Evolutionary conservation across 2,888 invertebrate species (phyloP).

Genomic region (Lithosia quadra): DNA sequence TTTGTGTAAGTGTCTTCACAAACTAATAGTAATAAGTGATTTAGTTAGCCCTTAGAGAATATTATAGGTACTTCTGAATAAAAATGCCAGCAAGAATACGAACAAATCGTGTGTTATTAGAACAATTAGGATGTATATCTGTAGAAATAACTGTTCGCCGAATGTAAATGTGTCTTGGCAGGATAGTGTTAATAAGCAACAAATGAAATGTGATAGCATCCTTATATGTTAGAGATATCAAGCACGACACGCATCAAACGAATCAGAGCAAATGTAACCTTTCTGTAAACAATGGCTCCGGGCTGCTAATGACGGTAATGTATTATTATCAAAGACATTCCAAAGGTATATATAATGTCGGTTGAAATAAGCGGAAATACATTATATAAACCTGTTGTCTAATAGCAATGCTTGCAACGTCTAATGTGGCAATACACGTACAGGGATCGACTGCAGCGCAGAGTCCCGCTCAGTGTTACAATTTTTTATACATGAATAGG

Average conservation of each 20-base stretch:
- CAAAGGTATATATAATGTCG: background rate
- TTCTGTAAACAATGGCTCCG: background rate
- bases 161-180: background rate
- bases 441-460: no score
- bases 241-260: background rate
- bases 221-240: background rate
- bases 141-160: background rate
- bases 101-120: background rate
- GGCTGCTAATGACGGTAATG: background rate
- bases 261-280: background rate
- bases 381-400: no score
- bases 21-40: no score
- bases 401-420: no score
- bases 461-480: background rate
- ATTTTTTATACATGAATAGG: background rate
- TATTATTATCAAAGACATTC: background rate
- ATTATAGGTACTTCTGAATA: no score
- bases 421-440: no score
- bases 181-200: background rate
- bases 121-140: background rate
- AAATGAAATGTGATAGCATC: background rate
- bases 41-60: no score
- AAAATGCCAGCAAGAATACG: background rate
- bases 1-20: no score
- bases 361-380: background rate